phyloP scores from a whole-genome alignment of 2,888 invertebrate genomes.

The Cactoblastis cactorum region DNA sequence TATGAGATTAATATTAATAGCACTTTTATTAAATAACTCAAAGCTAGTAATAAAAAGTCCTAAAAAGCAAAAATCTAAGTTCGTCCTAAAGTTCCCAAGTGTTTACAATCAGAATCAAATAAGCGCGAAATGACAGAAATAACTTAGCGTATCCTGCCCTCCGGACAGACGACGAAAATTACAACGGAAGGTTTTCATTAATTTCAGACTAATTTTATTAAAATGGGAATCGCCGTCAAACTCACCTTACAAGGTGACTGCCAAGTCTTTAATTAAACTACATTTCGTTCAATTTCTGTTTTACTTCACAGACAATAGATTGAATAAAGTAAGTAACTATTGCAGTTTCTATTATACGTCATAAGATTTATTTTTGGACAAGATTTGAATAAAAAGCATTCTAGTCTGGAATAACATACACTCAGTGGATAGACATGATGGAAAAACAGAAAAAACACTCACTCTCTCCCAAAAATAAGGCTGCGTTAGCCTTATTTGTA shows the following conservation, averaged over 20 bases:
- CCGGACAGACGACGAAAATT: slow-evolving; percentile 1
- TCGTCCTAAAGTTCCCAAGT: not conserved
- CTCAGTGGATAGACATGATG: too few species aligned
- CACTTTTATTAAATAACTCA: too few species aligned
- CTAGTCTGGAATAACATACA: too few species aligned
- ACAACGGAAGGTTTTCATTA: slow-evolving; percentile 5
- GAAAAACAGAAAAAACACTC: too few species aligned
- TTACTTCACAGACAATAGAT: not conserved
- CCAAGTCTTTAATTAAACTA: not conserved
- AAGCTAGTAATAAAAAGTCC: not conserved
- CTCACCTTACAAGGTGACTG: not conserved
- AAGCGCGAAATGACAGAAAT: not conserved
- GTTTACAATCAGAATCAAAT: not conserved
- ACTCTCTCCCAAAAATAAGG: too few species aligned
- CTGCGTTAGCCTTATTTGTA: too few species aligned
- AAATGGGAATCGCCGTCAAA: not conserved
- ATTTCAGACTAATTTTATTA: slow-evolving; percentile 6
- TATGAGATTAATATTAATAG: too few species aligned
- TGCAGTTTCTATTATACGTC: too few species aligned
- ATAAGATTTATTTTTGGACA: too few species aligned
- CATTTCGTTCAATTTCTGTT: too few species aligned
- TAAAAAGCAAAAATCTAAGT: not conserved
- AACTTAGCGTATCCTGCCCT: not conserved
- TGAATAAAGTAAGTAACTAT: too few species aligned
- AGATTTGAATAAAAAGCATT: too few species aligned